phyloP scores from a whole-genome alignment of 2,113 vertebrate genomes.

The Neolamprologus devosi region DNA sequence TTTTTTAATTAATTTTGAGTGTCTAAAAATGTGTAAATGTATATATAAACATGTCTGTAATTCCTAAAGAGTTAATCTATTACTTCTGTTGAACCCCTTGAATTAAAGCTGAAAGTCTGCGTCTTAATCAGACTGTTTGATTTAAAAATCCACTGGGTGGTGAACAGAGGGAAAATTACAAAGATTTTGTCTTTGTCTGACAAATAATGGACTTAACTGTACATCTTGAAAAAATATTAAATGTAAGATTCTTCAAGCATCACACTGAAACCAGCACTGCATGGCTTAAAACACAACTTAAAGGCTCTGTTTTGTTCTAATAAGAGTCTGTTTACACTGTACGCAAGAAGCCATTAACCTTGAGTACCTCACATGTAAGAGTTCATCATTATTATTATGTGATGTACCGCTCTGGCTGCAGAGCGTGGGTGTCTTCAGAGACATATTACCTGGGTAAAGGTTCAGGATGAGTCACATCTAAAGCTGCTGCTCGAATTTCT shows the following conservation, averaged over 20 bases:
- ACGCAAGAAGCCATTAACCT: background rate
- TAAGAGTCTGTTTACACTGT: background rate
- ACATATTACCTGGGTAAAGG: conserved; percentile 68
- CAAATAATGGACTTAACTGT: background rate
- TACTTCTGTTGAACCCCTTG: background rate
- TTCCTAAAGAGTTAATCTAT: background rate
- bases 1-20: background rate
- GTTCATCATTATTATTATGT: background rate
- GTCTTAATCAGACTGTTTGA: background rate
- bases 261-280: background rate
- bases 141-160: background rate
- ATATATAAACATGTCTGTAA: background rate
- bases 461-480: conserved; percentile 72
- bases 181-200: background rate
- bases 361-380: background rate
- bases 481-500: conserved; percentile 37
- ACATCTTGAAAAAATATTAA: background rate
- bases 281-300: background rate
- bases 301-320: background rate
- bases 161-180: background rate
- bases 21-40: background rate
- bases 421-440: background rate
- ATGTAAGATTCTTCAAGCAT: background rate
- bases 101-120: background rate
- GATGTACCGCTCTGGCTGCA: background rate